These are phyloP conservation scores for Fulica atra DNA, from an alignment of 2,113 vertebrate genomes.

Conservation along the genomic window DNA sequence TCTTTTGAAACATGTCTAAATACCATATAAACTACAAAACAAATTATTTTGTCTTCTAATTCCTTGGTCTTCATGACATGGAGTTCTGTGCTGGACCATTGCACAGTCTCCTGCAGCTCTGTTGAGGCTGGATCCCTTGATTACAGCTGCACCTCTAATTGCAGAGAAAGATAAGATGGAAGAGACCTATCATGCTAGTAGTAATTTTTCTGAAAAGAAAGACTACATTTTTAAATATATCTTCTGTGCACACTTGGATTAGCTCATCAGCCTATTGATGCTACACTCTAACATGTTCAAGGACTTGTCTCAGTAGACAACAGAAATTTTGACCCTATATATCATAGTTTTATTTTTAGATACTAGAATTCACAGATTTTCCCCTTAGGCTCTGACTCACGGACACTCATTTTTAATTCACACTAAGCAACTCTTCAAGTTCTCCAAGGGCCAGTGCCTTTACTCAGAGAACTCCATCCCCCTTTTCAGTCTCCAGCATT, in stretches of 20 bases:
- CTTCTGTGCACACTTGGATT: background rate
- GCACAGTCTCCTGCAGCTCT: background rate
- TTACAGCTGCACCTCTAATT: background rate
- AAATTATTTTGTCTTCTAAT: background rate
- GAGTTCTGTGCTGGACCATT: background rate
- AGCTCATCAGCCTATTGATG: background rate
- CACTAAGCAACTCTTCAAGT: background rate
- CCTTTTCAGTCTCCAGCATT: background rate
- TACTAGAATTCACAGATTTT: background rate
- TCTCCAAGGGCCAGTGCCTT: background rate
- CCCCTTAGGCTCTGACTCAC: background rate
- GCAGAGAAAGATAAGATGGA: background rate
- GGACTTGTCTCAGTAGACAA: background rate
- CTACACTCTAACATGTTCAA: background rate
- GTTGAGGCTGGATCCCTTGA: fast-evolving
- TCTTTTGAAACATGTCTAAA: background rate
- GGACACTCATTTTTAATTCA: background rate
- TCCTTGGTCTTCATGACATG: background rate
- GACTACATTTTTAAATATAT: background rate
- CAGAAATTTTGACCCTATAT: background rate
- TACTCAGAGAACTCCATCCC: background rate
- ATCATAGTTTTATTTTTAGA: background rate
- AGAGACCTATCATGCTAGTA: no score
- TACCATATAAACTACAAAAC: background rate
- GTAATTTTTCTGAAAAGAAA: background rate